Base-by-base conservation (phyloP, 2,797 vertebrate genomes). In the Anguilla megastoma region DNA sequence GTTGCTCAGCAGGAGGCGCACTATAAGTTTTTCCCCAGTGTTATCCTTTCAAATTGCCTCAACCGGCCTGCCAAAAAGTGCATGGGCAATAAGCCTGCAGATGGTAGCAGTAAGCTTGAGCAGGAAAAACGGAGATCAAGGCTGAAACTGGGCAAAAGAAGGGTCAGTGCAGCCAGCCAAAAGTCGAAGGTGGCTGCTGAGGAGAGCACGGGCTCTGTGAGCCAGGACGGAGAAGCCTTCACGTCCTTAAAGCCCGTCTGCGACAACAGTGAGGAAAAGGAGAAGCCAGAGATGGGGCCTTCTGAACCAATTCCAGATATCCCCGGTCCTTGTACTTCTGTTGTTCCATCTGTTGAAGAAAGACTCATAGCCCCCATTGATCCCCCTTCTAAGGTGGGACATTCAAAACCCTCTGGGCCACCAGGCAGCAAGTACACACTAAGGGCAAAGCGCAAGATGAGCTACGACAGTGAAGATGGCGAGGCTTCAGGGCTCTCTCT, bases 1-100 rank as follows among this genome's bases (percentile, higher is more conserved):
- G 96, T 97, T 91, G 98, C 97, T 91, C 99, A 99, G 92, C 98
- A 99, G 95, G 97, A 97, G 93, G 97, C 97, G 14, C 98, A 99
- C 94, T 99, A 99, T 91, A 99, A 98, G 95, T 99, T 99, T 93
- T 99, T 99, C 90, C 99, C 99, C 58, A 99, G 98, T 80, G 98
- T 99, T 90, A 98, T 99, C 90, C 98, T 99, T 92, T 99, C 99
- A 86, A 99, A 99, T 92, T 99, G 99, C 94, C 97, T 99, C 87
- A 97, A 93, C 87, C 96, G 97, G 91, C 96, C 97, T 9, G 94
- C 96, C 86, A 99, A 98, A 91, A 97, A 97, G 92, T 87, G 92
- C 33, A 92, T 90, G 0, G 88, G 86, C 89, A 95, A 94, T 91
- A 96, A 96, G 89, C 85, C 88, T 0, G 16, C 79, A 0, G 96